Evolutionary conservation across 2,888 invertebrate species (phyloP), one percentile per base, ranked within the genome.

Genomic region (Phyto melanocephala): DNA sequence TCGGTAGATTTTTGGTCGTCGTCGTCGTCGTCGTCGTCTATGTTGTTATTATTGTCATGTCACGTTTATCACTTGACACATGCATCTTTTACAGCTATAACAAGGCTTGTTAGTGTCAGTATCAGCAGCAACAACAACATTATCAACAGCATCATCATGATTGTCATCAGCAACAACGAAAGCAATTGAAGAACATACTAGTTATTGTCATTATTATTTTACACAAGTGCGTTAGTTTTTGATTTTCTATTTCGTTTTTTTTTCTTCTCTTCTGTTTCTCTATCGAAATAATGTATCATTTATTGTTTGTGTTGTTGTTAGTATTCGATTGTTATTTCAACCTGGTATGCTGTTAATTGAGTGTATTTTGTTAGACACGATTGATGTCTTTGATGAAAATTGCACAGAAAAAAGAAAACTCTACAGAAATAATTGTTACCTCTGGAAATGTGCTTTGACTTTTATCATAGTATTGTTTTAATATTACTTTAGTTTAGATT

Each of bases 41-140:
- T 50, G 62, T 68, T 72, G 72, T 77, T 80, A 63, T 67, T 80
- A 71, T 81, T 77, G 71, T 71, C 65, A 77, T 81, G 77, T 80
- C 83, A 83, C 78, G 81, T 83, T 83, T 83, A 78, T 83, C 80
- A 83, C 81, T 83, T 84, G 72, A 77, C 77, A 77, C 77, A 84
- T 84, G 84, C 81, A 76, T 80, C 84, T 72, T 70, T 84, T 72
- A 75, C 63, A 79, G 74, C 76, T 68, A 78, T 84, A 84, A 81
- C 84, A 81, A 79, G 81, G 81, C 84, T 81, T 81, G 84, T 84
- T 81, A 84, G 81, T 84, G 81, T 81, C 84, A 82, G 15, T 71
- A 71, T 50, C 42, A 65, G 45, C 47, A 68, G 42, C 58, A 63
- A 52, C 63, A 54, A 13, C 37, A 60, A 24, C 50, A 54, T 35